Conservation (phyloP, 2,113 vertebrate genomes). For the Symphodus melops region DNA sequence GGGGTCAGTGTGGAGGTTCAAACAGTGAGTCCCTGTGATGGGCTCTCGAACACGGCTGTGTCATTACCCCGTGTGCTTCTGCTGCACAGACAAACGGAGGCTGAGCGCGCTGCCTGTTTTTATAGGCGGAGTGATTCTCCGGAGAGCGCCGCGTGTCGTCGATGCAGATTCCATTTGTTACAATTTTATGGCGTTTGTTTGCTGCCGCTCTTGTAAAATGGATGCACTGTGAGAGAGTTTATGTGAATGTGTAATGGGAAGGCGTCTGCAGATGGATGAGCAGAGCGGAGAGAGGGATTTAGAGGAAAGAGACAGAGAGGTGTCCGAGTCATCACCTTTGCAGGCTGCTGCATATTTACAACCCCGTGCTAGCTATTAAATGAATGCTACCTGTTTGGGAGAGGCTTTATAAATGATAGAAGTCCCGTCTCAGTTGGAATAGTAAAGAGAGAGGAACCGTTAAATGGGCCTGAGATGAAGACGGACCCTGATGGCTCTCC, state of each 20-base stretch:
- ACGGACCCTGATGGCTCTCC: constrained; percentile 71
- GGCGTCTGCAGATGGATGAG: constrained; percentile 12
- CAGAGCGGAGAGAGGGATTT: constrained; percentile 24
- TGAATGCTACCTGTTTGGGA: constrained; percentile 61
- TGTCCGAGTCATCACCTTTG: constrained; percentile 61
- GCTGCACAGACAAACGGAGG: constrained; percentile 42
- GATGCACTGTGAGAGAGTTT: constrained; percentile 28
- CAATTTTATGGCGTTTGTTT: constrained; percentile 49
- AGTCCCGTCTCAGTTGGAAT: constrained; percentile 40
- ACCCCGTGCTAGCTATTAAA: constrained; percentile 53
- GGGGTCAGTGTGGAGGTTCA: constrained; percentile 29
- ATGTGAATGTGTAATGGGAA: constrained; percentile 18
- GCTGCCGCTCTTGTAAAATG: constrained; percentile 36
- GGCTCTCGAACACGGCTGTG: constrained; percentile 31
- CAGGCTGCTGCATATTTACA: constrained; percentile 37
- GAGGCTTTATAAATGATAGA: constrained; percentile 69
- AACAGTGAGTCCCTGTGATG: constrained; percentile 31
- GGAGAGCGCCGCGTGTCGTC: constrained; percentile 33
- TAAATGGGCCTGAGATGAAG: constrained; percentile 62
- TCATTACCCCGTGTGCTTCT: constrained; percentile 54
- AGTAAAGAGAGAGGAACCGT: constrained; percentile 64
- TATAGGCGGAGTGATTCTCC: constrained; percentile 25
- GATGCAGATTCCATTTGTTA: constrained; percentile 61
- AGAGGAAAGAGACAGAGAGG: constrained; percentile 45
- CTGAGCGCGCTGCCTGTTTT: background rate